Conservation (phyloP, 2,888 invertebrate species). For the Pachymerium ferrugineum region DNA sequence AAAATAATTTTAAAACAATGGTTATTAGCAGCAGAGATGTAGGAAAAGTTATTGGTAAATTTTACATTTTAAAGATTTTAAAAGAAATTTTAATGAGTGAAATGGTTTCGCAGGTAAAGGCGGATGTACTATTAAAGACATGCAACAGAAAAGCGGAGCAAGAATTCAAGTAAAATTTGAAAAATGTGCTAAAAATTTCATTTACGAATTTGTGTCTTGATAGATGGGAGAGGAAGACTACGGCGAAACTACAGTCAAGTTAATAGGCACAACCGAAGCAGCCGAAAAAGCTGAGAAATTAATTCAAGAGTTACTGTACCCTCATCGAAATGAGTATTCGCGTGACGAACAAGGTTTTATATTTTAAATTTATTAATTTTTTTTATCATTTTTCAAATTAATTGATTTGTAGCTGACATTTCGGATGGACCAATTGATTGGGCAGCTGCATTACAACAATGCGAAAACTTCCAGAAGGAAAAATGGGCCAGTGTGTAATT, state of each 20-base stretch:
- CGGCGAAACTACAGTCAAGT: constrained; percentile 48
- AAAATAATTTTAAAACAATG: neutral
- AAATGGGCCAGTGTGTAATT: constrained; percentile 54
- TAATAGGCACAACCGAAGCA: constrained; percentile 53
- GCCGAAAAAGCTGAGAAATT: constrained; percentile 50
- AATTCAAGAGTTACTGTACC: constrained; percentile 42
- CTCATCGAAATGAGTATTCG: neutral
- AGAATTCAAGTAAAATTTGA: constrained; percentile 17
- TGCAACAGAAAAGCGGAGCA: neutral
- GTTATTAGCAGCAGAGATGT: neutral
- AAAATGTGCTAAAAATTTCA: no score
- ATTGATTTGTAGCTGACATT: neutral
- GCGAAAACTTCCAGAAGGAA: constrained; percentile 51
- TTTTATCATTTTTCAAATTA: neutral
- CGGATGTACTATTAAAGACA: neutral
- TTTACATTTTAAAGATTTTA: neutral
- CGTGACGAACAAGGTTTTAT: neutral
- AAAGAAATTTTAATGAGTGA: neutral
- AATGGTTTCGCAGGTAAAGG: constrained; percentile 1
- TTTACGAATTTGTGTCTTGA: neutral
- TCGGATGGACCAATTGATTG: constrained; percentile 43
- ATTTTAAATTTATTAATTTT: neutral
- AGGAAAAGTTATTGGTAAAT: neutral
- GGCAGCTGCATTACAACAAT: constrained; percentile 42
- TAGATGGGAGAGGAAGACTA: constrained; percentile 40